Evolutionary conservation across 2,113 vertebrate genomes (phyloP).

Genomic region (Pelecanoides urinatrix): DNA sequence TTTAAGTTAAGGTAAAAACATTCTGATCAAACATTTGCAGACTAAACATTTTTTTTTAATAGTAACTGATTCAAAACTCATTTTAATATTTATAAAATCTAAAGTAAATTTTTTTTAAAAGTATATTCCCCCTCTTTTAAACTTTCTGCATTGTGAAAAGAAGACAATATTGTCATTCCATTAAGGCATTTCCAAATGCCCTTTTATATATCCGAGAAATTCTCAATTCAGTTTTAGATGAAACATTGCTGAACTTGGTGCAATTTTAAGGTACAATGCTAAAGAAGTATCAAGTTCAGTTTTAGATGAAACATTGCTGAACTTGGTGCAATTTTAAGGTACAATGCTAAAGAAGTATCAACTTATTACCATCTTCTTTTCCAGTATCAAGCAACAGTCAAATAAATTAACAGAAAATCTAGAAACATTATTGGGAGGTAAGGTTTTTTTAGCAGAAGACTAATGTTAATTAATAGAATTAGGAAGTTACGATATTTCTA

Average conservation of each 20-base stretch:
- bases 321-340: background rate
- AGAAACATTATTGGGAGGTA: background rate
- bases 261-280: background rate
- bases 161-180: background rate
- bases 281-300: background rate
- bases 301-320: background rate
- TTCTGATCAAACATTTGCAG: background rate
- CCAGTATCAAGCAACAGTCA: background rate
- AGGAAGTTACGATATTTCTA: background rate
- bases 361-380: background rate
- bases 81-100: background rate
- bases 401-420: background rate
- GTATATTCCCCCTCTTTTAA: background rate
- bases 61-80: background rate
- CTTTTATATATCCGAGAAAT: background rate
- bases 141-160: background rate
- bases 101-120: background rate
- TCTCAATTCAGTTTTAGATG: background rate
- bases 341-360: background rate
- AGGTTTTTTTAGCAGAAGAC: background rate
- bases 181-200: background rate
- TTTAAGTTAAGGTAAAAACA: background rate
- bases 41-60: background rate
- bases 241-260: background rate
- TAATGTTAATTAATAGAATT: background rate